Percentiles rank a stretch among this genome's conserved stretches.
phyloP scores from a whole-genome alignment of 2,797 vertebrate genomes.

The Typhlichthys eigenmanni region DNA sequence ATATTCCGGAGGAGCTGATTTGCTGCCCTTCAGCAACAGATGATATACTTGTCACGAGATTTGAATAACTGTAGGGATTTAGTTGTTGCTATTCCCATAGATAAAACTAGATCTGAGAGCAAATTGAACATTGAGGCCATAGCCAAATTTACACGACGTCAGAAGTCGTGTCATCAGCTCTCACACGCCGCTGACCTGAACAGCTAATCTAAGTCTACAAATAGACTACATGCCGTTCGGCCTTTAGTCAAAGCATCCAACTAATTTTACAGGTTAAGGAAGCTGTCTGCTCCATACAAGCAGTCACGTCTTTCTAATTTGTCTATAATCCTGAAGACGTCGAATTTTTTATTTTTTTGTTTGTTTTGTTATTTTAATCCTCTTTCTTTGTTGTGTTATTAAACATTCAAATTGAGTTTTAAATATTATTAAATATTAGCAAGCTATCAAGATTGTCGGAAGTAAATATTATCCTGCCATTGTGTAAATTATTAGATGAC shows the following conservation, averaged over 20 bases:
- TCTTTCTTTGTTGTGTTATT: neutral
- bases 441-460: neutral
- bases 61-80: conserved; percentile 42
- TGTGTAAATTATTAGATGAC: neutral
- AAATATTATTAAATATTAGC: neutral
- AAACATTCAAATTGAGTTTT: conserved; percentile 10
- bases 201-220: conserved; percentile 70
- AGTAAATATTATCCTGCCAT: no score
- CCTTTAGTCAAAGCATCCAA: conserved; percentile 50
- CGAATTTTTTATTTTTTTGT: neutral
- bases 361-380: neutral
- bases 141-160: conserved; percentile 45
- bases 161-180: conserved; percentile 17
- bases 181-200: conserved; percentile 41
- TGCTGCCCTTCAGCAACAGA: conserved; percentile 56
- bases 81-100: no score
- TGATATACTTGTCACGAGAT: conserved; percentile 68
- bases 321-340: conserved; percentile 7
- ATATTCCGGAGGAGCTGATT: conserved; percentile 60
- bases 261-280: conserved; percentile 47
- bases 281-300: conserved; percentile 34
- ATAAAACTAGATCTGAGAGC: conserved; percentile 28
- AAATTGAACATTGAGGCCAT: conserved; percentile 49
- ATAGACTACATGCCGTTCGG: conserved; percentile 60
- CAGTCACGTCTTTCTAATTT: conserved; percentile 47